phyloP scores from a whole-genome alignment of 2,113 vertebrate species.

The Drymodes brunneopygia region DNA sequence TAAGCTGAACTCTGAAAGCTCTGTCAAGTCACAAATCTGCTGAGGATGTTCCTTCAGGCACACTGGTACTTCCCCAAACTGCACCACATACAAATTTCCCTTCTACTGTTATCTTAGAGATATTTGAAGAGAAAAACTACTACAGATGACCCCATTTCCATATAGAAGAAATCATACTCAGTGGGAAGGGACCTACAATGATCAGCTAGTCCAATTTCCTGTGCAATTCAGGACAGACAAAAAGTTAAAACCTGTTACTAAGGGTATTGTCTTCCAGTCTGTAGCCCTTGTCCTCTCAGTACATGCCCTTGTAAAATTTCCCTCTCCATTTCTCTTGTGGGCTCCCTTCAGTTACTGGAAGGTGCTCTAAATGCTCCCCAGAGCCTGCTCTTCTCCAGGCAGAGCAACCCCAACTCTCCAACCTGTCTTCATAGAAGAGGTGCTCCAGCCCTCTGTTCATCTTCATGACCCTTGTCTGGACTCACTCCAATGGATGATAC shows the following conservation, averaged over 20 bases:
- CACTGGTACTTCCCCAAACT: not conserved
- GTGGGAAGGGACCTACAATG: not conserved
- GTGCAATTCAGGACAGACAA: not conserved
- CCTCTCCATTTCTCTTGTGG: not conserved
- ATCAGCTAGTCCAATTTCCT: not conserved
- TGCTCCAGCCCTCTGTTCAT: not conserved
- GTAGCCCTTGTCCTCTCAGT: not conserved
- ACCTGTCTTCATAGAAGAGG: not conserved
- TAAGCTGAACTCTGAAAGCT: not conserved
- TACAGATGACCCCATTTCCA: not conserved
- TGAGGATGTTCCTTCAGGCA: not conserved
- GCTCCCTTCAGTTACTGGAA: not conserved
- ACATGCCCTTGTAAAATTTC: not conserved
- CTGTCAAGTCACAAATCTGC: not conserved
- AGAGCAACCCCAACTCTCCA: not conserved
- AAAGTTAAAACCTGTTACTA: not conserved
- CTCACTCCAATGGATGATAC: not conserved
- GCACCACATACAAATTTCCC: not conserved
- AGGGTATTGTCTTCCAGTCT: not conserved
- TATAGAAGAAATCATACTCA: not conserved
- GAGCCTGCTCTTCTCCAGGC: not conserved
- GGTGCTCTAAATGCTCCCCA: not conserved
- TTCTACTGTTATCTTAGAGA: not conserved
- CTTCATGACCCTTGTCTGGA: not conserved
- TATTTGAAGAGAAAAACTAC: not conserved